A percentile compares a stretch with the other conserved stretches of the same genome.
Evolutionary conservation across 2,888 invertebrate genomes (phyloP).

Genomic region (Empis livida): DNA sequence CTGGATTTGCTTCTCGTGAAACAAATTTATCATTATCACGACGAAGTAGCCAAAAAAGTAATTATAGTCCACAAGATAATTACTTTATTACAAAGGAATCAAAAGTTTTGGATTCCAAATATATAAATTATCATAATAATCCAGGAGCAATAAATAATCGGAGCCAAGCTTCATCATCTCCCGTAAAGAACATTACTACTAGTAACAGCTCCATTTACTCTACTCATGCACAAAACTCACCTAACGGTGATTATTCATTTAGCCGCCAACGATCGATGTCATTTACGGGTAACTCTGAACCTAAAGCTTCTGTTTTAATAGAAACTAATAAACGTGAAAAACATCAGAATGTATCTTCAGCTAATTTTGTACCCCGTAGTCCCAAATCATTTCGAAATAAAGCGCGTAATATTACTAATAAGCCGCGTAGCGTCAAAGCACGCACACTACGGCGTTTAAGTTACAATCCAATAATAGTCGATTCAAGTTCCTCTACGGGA

Average conservation of each 20-base stretch:
- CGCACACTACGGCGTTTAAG: constrained; percentile 42
- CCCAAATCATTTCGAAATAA: constrained; percentile 16
- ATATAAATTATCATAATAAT: constrained; percentile 22
- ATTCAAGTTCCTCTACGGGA: constrained; percentile 41
- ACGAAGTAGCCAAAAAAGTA: constrained; percentile 35
- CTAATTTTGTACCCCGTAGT: constrained; percentile 13
- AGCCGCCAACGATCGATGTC: constrained; percentile 38
- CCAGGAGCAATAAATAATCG: constrained; percentile 13
- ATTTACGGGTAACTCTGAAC: constrained; percentile 38
- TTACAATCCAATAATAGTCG: constrained; percentile 44
- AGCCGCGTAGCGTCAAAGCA: constrained; percentile 40
- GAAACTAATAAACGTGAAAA: constrained; percentile 20
- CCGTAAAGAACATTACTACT: constrained; percentile 24
- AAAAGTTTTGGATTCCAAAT: constrained; percentile 17
- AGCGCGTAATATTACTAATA: constrained; percentile 14
- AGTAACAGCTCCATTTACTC: constrained; percentile 28
- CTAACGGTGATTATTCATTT: constrained; percentile 15
- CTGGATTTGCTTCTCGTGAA: constrained; percentile 35
- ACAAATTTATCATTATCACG: constrained; percentile 34
- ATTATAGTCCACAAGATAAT: constrained; percentile 34
- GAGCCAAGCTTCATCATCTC: constrained; percentile 20
- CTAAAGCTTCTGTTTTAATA: constrained; percentile 26
- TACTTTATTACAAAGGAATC: constrained; percentile 18
- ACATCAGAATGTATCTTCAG: constrained; percentile 11
- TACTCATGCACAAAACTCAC: constrained; percentile 14